Evolutionary conservation across 2,888 invertebrate genomes (phyloP).

Genomic region (Watsonalla binaria): DNA sequence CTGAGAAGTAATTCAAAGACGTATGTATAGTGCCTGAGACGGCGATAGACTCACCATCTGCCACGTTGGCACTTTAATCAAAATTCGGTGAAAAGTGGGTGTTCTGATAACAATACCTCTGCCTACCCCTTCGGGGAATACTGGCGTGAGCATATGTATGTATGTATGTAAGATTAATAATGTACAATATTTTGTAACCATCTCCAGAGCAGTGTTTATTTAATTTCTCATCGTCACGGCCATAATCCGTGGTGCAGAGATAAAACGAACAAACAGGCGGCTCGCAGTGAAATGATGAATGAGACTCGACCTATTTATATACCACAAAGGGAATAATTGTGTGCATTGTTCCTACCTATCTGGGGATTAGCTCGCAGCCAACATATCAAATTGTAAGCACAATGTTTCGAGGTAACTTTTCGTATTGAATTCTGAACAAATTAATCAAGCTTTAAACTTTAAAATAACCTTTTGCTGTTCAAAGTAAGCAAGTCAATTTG

Average conservation of each 20-base stretch:
- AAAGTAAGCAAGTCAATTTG: too few relatives aligned
- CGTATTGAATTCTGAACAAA: background rate
- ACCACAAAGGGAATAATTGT: constrained; percentile 9
- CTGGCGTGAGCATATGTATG: too few relatives aligned
- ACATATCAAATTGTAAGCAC: background rate
- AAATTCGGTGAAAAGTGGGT: too few relatives aligned
- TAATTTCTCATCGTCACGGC: constrained; percentile 10
- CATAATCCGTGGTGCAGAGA: constrained; percentile 15
- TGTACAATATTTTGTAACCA: background rate
- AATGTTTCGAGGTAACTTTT: background rate
- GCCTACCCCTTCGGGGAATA: too few relatives aligned
- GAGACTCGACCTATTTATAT: constrained; percentile 7
- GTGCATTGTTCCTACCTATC: constrained; percentile 10
- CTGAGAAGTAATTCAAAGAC: too few relatives aligned
- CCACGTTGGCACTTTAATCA: too few relatives aligned
- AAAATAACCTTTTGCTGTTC: too few relatives aligned
- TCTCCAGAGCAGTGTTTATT: constrained; percentile 3
- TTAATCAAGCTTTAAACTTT: too few relatives aligned
- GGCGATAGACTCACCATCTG: too few relatives aligned
- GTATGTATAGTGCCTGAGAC: too few relatives aligned
- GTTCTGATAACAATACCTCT: too few relatives aligned
- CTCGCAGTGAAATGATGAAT: constrained; percentile 10
- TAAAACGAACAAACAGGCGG: constrained; percentile 16
- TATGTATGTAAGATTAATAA: too few relatives aligned
- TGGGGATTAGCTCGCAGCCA: constrained; percentile 7